Percentiles rank a stretch among this genome's conserved stretches.
Conservation (phyloP, 2,797 vertebrate species). For the Natrix natrix region DNA sequence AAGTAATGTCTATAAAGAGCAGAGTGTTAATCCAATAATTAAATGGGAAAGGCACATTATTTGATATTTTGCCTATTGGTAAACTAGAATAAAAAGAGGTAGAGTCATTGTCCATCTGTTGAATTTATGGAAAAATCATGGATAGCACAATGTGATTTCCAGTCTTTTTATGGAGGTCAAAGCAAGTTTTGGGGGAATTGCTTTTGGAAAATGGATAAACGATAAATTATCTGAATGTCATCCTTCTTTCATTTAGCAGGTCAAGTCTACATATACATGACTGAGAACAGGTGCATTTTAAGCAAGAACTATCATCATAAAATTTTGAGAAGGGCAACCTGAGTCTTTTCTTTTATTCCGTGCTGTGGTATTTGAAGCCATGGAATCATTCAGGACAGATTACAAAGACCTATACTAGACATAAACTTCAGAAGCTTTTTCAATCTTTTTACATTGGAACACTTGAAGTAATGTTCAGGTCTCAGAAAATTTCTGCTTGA, state of each 20-base stretch:
- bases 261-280: background rate
- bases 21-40: background rate
- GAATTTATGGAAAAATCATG: background rate
- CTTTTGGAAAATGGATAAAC: background rate
- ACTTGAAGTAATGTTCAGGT: background rate
- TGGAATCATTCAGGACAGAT: background rate
- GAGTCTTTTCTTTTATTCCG: background rate
- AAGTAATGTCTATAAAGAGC: background rate
- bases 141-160: background rate
- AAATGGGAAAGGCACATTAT: background rate
- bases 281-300: constrained; percentile 16
- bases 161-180: background rate
- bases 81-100: background rate
- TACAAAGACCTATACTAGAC: background rate
- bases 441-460: background rate
- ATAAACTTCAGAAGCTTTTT: background rate
- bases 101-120: background rate
- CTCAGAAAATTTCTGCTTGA: background rate
- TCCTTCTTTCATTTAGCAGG: constrained; percentile 16
- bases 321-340: background rate
- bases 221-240: background rate
- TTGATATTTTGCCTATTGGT: background rate
- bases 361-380: background rate
- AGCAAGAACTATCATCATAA: background rate
- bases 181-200: background rate